These are phyloP conservation scores for Dicycla oo DNA, from an alignment of 2,888 invertebrate species.

Conservation along the genomic window DNA sequence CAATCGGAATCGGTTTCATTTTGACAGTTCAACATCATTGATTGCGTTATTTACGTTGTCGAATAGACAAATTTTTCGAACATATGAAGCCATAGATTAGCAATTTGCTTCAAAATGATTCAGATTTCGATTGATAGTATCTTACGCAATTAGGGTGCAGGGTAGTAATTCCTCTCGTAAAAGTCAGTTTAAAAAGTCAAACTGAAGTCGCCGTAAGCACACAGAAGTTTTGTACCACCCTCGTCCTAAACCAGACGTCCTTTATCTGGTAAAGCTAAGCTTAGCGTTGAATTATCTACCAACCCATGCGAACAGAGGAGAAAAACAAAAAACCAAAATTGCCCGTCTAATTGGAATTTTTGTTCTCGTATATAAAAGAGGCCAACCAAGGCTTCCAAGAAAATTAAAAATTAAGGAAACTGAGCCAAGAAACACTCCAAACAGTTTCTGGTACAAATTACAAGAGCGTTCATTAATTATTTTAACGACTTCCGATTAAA, in stretches of 20 bases:
- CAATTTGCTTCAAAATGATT: too few species aligned
- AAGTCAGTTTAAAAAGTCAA: background rate
- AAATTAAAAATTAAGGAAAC: slow-evolving; percentile 33
- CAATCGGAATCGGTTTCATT: too few species aligned
- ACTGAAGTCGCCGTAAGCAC: background rate
- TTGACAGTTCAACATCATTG: too few species aligned
- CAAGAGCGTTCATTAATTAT: slow-evolving; percentile 34
- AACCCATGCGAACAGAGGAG: background rate
- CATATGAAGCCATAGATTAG: too few species aligned
- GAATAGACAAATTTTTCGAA: too few species aligned
- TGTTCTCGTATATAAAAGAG: slow-evolving; percentile 13
- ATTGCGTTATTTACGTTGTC: too few species aligned
- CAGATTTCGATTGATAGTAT: too few species aligned
- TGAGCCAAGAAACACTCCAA: slow-evolving; percentile 23
- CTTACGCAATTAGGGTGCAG: too few species aligned
- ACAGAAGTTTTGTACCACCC: background rate
- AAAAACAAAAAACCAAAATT: slow-evolving; percentile 13
- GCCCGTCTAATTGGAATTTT: slow-evolving; percentile 9
- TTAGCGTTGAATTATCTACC: background rate
- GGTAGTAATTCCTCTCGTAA: background rate
- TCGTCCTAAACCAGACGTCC: background rate
- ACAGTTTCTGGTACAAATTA: slow-evolving; percentile 23
- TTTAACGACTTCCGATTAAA: slow-evolving; percentile 52
- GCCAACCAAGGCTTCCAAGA: background rate
- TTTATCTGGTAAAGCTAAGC: background rate